Conservation (phyloP, 2,113 vertebrate species). For the Hucho hucho region DNA sequence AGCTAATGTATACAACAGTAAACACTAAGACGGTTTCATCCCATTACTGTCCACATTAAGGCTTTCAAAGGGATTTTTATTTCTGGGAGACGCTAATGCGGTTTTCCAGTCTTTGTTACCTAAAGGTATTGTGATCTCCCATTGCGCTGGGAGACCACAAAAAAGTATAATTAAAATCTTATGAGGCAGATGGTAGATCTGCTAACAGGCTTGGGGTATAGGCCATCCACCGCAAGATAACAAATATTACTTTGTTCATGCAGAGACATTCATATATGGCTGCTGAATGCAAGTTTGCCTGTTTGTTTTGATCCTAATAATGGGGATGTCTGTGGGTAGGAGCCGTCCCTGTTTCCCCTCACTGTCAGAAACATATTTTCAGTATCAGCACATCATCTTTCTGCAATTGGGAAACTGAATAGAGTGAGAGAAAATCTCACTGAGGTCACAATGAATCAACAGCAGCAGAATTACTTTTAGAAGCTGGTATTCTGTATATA, state of each 20-base stretch:
- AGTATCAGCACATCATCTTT: slow-evolving; percentile 5
- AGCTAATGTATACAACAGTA: slow-evolving; percentile 40
- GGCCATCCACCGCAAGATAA: slow-evolving; percentile 18
- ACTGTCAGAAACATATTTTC: slow-evolving; percentile 35
- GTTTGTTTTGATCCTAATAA: slow-evolving; percentile 41
- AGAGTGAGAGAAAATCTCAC: slow-evolving; percentile 21
- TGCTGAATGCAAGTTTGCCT: slow-evolving; percentile 22
- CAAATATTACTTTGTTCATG: slow-evolving; percentile 28
- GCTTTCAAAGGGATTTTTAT: slow-evolving; percentile 27
- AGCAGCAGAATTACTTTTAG: slow-evolving; percentile 23
- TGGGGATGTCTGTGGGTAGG: slow-evolving; percentile 50
- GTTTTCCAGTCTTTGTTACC: slow-evolving; percentile 23
- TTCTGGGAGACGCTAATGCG: slow-evolving; percentile 35
- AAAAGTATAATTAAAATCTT: slow-evolving; percentile 25
- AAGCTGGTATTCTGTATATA: slow-evolving; percentile 24
- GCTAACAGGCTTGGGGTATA: slow-evolving; percentile 12
- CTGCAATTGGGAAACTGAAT: slow-evolving; percentile 9
- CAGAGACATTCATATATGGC: slow-evolving; percentile 25
- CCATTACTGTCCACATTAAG: slow-evolving; percentile 22
- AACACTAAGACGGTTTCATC: slow-evolving; percentile 36
- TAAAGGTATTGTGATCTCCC: slow-evolving; percentile 17
- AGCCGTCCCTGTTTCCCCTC: slow-evolving; percentile 27
- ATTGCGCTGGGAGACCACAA: background rate
- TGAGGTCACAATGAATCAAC: slow-evolving; percentile 26
- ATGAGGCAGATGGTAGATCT: background rate